A percentile compares a stretch with the other conserved stretches of the same genome.
These are phyloP conservation scores for Calliopum simillimum DNA, from an alignment of 2,888 invertebrate genomes.

Conservation along the genomic window DNA sequence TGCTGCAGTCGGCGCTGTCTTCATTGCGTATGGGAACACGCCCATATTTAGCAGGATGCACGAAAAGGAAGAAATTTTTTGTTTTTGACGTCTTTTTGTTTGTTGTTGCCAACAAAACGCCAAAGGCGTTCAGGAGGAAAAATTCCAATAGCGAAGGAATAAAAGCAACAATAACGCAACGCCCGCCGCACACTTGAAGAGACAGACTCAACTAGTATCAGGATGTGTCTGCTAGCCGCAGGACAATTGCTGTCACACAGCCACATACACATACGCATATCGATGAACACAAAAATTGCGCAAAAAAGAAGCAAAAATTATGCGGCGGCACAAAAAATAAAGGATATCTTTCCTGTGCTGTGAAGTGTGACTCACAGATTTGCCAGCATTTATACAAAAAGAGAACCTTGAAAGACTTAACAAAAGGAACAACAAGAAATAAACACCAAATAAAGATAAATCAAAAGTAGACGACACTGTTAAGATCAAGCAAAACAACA, in stretches of 20 bases:
- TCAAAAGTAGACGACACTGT: slow-evolving; percentile 16
- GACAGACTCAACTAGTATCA: slow-evolving; percentile 15
- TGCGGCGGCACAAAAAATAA: background rate
- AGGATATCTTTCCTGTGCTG: no score
- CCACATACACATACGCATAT: background rate
- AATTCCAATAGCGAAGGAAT: background rate
- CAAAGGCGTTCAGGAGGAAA: background rate
- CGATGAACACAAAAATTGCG: background rate
- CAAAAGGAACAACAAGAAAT: slow-evolving; percentile 12
- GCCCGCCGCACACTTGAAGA: no score
- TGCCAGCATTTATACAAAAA: background rate
- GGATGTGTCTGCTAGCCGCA: slow-evolving; percentile 30
- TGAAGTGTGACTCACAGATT: background rate
- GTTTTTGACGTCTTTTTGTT: background rate
- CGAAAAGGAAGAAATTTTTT: no score
- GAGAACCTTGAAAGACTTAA: no score
- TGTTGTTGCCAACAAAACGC: slow-evolving; percentile 13
- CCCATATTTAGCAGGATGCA: slow-evolving; percentile 5
- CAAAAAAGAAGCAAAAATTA: background rate
- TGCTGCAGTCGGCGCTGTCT: slow-evolving; percentile 13
- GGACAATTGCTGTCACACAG: slow-evolving; percentile 23
- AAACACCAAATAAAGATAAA: slow-evolving; percentile 28
- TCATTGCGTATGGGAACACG: background rate
- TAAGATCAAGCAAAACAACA: background rate
- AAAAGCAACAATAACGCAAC: background rate